Percentiles rank a stretch among this genome's conserved stretches.
These are phyloP conservation scores for Hermatobates lingyangjiaoensis DNA, from an alignment of 1,140 invertebrate genomes.

Conservation along the genomic window DNA sequence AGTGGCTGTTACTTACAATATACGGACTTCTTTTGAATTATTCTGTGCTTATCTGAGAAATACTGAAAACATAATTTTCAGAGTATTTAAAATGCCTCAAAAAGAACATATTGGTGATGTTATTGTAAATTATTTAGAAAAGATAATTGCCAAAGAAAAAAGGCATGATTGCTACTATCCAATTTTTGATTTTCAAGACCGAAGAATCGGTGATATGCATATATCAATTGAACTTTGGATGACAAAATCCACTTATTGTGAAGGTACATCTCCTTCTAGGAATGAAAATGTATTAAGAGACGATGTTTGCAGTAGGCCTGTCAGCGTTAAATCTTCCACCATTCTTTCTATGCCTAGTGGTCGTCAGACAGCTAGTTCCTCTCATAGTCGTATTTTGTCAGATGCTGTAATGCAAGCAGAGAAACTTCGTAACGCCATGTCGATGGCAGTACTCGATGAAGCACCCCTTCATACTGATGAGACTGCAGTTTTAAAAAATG, in stretches of 20 bases:
- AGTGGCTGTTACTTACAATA: not conserved
- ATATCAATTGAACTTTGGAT: conserved; percentile 2
- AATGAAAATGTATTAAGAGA: not conserved
- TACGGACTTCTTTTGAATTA: conserved; percentile 1
- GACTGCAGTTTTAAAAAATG: not conserved
- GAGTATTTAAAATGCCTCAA: not conserved
- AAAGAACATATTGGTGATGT: not conserved
- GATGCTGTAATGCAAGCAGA: not conserved
- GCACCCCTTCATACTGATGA: conserved; percentile 1
- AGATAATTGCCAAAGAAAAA: not conserved
- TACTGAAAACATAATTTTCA: conserved; percentile 4
- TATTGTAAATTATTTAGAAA: not conserved
- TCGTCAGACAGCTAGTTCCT: too few relatives aligned
- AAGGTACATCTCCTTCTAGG: not conserved
- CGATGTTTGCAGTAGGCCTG: not conserved
- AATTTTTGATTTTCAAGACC: conserved; percentile 1
- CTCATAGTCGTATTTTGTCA: not conserved
- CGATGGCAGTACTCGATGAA: conserved; percentile 7
- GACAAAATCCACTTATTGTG: not conserved
- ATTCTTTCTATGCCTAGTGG: not conserved
- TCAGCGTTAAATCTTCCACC: not conserved
- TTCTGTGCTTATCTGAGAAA: conserved; percentile 7
- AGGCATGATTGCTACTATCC: conserved; percentile 1
- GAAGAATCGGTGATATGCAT: conserved; percentile 4
- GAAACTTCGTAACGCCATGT: conserved; percentile 5